Evolutionary conservation across 2,797 vertebrate genomes (phyloP).

Genomic region (Rhinoraja longicauda): DNA sequence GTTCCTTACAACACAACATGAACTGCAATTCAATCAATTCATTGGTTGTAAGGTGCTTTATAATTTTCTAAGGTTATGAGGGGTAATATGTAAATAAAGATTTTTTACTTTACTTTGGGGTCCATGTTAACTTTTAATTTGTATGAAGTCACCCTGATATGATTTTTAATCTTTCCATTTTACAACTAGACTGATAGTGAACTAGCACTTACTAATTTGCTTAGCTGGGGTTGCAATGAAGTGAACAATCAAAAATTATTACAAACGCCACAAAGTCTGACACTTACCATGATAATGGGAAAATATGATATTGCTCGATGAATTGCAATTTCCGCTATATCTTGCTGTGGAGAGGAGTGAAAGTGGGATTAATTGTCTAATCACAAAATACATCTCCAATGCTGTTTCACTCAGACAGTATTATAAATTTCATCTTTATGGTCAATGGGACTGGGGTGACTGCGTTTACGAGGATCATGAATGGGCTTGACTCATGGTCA

Average conservation of each 20-base stretch:
- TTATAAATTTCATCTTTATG: conserved; percentile 12
- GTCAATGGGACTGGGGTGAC: conserved; percentile 35
- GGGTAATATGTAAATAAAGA: neutral
- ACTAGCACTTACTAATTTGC: neutral
- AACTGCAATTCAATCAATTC: neutral
- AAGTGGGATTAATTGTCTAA: conserved; percentile 22
- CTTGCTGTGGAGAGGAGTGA: neutral
- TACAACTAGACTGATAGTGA: neutral
- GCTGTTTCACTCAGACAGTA: neutral
- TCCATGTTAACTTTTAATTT: neutral
- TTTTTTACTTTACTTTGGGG: neutral
- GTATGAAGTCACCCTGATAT: neutral
- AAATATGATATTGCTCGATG: neutral
- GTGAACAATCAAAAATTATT: neutral
- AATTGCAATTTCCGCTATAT: neutral
- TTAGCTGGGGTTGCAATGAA: neutral
- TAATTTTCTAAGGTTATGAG: neutral
- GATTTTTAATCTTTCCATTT: neutral
- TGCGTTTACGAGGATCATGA: conserved; percentile 34
- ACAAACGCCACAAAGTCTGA: neutral
- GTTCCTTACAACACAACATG: neutral
- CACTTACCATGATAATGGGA: neutral
- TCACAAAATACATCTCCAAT: neutral
- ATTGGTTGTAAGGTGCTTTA: neutral
- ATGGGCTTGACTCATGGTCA: conserved; percentile 35